Evolutionary conservation across 2,113 vertebrate genomes (phyloP).

Genomic region (Cyphotilapia sp.): DNA sequence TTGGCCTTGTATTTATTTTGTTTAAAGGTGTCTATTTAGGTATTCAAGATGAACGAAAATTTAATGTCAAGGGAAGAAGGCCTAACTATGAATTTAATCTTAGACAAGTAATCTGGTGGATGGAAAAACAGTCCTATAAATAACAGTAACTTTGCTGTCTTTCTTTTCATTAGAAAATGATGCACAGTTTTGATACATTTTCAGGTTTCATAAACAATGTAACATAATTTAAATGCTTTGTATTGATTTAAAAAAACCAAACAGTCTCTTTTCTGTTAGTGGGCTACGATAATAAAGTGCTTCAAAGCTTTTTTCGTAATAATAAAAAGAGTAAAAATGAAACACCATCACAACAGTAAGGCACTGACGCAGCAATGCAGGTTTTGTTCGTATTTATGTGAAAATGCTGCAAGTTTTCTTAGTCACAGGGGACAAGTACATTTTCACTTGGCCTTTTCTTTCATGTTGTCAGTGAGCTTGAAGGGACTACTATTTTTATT

Average conservation of each 20-base stretch:
- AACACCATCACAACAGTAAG: neutral
- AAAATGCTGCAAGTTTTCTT: neutral
- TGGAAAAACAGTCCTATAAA: neutral
- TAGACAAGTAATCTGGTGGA: neutral
- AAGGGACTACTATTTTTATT: neutral
- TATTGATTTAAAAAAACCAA: neutral
- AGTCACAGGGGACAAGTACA: neutral
- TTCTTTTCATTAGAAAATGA: neutral
- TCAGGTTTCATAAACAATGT: neutral
- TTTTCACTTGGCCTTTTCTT: neutral
- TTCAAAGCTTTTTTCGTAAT: neutral
- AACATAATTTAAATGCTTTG: neutral
- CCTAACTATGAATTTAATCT: neutral
- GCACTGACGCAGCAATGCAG: neutral
- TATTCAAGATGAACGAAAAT: neutral
- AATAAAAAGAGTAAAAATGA: neutral
- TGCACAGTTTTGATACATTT: neutral
- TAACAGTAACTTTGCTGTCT: neutral
- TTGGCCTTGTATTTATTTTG: neutral
- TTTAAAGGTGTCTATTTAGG: neutral
- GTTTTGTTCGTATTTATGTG: neutral
- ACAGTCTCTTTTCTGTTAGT: neutral
- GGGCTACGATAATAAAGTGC: neutral
- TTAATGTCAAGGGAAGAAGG: neutral
- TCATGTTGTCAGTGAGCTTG: neutral